Conservation (phyloP, 2,888 invertebrate species). For the Melanostoma mellinum region DNA sequence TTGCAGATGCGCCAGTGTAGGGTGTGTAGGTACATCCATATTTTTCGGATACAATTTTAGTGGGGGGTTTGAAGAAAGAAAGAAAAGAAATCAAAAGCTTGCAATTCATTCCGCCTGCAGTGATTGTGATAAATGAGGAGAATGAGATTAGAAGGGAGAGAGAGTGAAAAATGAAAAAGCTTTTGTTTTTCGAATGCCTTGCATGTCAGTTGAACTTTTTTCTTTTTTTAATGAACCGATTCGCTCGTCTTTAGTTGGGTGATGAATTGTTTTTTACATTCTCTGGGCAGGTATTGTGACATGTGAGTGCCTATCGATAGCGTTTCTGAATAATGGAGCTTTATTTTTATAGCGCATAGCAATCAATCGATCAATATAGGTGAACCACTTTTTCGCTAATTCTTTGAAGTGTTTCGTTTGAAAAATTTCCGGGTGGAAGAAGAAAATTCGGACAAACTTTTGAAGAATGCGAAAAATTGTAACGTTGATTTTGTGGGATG, state of each 20-base stretch:
- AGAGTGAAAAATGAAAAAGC: constrained; percentile 2
- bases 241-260: constrained; percentile 6
- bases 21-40: not conserved
- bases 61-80: not conserved
- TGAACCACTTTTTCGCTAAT: too few species aligned
- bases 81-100: constrained; percentile 21
- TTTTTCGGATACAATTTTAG: not conserved
- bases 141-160: not conserved
- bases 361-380: too few species aligned
- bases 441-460: too few species aligned
- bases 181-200: constrained; percentile 4
- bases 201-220: not conserved
- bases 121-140: not conserved
- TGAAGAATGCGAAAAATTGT: too few species aligned
- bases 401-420: too few species aligned
- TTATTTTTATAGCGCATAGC: too few species aligned
- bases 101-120: not conserved
- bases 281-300: too few species aligned
- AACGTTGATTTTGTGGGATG: too few species aligned
- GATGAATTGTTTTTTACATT: not conserved
- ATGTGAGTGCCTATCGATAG: too few species aligned
- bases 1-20: constrained; percentile 21
- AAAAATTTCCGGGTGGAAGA: too few species aligned
- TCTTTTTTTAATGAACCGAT: constrained; percentile 1
- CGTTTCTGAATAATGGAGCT: too few species aligned